A percentile compares a stretch with the other conserved stretches of the same genome.
These are phyloP conservation scores for Clamator glandarius DNA, from an alignment of 2,797 vertebrate species.

Conservation along the genomic window DNA sequence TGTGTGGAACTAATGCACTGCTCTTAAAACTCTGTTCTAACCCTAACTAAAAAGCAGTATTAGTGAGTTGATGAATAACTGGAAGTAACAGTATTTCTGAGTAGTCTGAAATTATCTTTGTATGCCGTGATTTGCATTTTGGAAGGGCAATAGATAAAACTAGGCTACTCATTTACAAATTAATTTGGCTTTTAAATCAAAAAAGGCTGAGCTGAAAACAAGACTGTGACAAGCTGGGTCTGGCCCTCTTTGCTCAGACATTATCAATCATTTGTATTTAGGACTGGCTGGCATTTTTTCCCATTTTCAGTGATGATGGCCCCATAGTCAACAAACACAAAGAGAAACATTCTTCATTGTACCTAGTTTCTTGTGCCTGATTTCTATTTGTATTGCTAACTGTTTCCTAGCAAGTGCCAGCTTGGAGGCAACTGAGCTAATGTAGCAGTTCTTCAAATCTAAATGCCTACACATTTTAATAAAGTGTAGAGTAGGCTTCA, in stretches of 20 bases:
- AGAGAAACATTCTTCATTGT: background rate
- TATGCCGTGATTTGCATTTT: conserved; percentile 6
- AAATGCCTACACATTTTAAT: background rate
- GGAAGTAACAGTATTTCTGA: background rate
- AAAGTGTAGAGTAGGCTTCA: background rate
- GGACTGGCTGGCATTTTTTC: background rate
- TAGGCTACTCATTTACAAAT: conserved; percentile 11
- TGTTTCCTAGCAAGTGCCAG: background rate
- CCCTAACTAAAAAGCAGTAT: background rate
- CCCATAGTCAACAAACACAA: background rate
- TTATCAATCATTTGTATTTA: background rate
- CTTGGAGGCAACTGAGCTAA: background rate
- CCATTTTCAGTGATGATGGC: background rate
- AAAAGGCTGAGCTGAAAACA: background rate
- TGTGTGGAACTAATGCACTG: background rate
- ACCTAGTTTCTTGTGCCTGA: background rate
- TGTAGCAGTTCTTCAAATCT: background rate
- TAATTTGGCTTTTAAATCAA: background rate
- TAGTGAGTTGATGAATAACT: background rate
- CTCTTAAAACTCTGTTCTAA: background rate
- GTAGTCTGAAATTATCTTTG: background rate
- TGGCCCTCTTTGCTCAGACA: background rate
- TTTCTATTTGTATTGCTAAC: background rate
- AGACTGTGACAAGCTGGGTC: background rate
- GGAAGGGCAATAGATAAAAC: background rate